Evolutionary conservation across 1,140 invertebrate species (phyloP).

Genomic region (Leucophenga varia): DNA sequence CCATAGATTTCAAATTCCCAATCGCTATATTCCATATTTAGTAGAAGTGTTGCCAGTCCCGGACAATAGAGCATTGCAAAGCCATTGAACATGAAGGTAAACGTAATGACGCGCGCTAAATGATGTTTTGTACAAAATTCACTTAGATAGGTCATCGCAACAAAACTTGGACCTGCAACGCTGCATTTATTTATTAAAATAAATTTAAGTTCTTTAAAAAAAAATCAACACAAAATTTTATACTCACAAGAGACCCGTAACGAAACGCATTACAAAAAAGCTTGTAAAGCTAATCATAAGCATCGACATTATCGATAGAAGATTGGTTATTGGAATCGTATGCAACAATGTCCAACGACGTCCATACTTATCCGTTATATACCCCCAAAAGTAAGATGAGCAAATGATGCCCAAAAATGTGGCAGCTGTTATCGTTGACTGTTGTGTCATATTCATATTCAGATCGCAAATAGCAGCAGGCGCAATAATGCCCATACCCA

Average conservation of each 20-base stretch:
- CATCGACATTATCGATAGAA: constrained; percentile 32
- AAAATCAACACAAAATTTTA: too few relatives aligned
- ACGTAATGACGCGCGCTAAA: constrained; percentile 22
- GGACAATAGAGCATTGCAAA: constrained; percentile 36
- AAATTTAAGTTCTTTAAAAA: background rate
- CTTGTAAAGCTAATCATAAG: constrained; percentile 23
- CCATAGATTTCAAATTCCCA: constrained; percentile 19
- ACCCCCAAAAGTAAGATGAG: constrained; percentile 67
- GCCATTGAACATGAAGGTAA: constrained; percentile 38
- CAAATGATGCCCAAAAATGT: constrained; percentile 58
- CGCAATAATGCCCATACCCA: constrained; percentile 35
- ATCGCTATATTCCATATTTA: constrained; percentile 19
- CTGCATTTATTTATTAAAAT: too few relatives aligned
- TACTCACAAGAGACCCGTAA: constrained; percentile 39
- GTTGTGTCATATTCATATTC: constrained; percentile 35
- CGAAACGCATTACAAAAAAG: constrained; percentile 31
- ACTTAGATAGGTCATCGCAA: constrained; percentile 31
- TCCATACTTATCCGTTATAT: constrained; percentile 67
- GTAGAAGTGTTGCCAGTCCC: constrained; percentile 11
- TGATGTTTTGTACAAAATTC: constrained; percentile 34
- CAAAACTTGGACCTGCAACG: constrained; percentile 35
- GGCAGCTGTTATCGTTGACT: constrained; percentile 40
- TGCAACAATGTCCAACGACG: constrained; percentile 59
- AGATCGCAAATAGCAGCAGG: constrained; percentile 51
- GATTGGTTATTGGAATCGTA: constrained; percentile 24